Evolutionary conservation across 92 coral and sea anemone genomes (phyloP), one percentile per base, ranked within the genome.

Genomic region (Parazoanthus atlanticus): DNA sequence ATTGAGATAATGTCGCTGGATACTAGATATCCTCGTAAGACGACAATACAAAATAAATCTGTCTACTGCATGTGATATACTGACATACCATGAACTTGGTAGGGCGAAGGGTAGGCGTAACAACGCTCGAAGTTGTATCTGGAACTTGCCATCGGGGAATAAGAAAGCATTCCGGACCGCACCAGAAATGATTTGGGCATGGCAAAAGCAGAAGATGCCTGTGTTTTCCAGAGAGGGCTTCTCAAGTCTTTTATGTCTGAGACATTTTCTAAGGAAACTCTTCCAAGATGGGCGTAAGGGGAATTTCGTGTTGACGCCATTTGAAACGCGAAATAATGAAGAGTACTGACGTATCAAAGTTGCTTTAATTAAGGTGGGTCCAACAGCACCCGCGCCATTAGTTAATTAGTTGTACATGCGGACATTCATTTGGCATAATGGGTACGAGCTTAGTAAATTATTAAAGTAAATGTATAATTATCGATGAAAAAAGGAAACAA

Each of bases 141-240:
- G 23, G 87, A 70, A 46, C 43, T 46, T 43, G 87, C 29, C 61
- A 84, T 67, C 64, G 87, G 78, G 9, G 87, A 71, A 84, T 47
- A 84, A 11, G 87, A 70, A 32, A 84, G 49, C 61, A 84, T 47
- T 6, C 87, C 87, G 26, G 87, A 46, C 29, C 64, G 87, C 56
- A 84, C 65, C 9, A 84, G 40, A 52, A 70, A 84, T 13, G 87
- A 74, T 40, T 70, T 84, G n/a, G 87, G 87, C 78, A 84, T 46
- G 67, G 64, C 10, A 16, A 84, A 84, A 28, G 78, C 79, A 46
- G 87, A 71, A 25, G 87, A 2, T 21, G 54, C 29, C 28, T 43
- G 65, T 26, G 78, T 10, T 41, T 71, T 52, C 87, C 78, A 69
- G 43, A 67, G 9, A 13, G 87, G 78, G 28, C 78, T 70, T 71